Percentiles rank a stretch among this genome's conserved stretches.
Conservation (phyloP, 2,888 invertebrate genomes). For the Agrotis segetum region DNA sequence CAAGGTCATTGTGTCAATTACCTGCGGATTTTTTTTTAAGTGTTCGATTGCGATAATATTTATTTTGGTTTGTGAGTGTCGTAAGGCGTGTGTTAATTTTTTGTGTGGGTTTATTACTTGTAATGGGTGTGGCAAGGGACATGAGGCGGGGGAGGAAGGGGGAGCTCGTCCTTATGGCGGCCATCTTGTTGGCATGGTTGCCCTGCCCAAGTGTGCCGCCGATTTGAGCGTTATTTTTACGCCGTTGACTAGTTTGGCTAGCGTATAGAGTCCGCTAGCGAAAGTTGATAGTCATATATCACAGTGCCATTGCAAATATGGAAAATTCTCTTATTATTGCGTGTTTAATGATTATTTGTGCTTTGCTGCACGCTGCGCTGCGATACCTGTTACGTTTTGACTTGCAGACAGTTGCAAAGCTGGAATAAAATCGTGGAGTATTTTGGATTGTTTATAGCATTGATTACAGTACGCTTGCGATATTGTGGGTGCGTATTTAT, state of each 20-base stretch:
- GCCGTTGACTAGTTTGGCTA: neutral
- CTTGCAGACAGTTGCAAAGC: neutral
- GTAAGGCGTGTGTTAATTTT: neutral
- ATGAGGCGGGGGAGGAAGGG: neutral
- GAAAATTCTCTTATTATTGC: neutral
- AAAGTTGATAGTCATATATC: neutral
- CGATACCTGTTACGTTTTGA: neutral
- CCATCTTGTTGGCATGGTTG: slow-evolving; percentile 23
- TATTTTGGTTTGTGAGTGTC: too few relatives aligned
- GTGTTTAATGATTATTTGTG: neutral
- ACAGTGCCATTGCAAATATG: neutral
- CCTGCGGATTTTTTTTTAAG: neutral
- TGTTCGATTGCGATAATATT: neutral
- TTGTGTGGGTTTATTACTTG: neutral
- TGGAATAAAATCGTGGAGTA: neutral
- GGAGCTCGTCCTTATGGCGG: neutral
- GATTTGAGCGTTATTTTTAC: neutral
- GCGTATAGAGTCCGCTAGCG: neutral
- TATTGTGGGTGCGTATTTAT: neutral
- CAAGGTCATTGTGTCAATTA: neutral
- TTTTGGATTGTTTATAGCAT: neutral
- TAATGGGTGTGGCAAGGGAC: neutral
- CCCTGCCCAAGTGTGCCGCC: neutral
- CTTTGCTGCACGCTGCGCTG: neutral
- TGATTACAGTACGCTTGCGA: neutral